Conservation (phyloP, 2,113 vertebrate species). For the Scortum barcoo region DNA sequence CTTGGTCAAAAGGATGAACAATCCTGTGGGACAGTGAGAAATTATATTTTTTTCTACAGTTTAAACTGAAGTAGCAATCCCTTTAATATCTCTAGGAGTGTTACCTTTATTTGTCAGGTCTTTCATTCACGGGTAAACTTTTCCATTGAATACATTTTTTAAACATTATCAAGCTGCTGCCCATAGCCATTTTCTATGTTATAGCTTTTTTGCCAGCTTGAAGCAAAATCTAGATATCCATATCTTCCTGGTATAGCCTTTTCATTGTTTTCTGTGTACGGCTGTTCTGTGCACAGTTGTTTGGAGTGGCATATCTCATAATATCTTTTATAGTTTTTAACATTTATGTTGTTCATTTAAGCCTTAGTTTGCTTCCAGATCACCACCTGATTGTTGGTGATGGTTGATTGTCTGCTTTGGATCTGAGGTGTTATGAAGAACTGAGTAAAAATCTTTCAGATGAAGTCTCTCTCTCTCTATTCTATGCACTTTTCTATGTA, state of each 20-base stretch:
- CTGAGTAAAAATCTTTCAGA: neutral
- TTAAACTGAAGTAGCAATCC: neutral
- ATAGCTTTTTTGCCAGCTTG: neutral
- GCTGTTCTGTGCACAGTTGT: neutral
- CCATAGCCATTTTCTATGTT: neutral
- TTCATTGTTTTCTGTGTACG: neutral
- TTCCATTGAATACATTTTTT: neutral
- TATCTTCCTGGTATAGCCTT: neutral
- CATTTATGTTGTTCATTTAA: neutral
- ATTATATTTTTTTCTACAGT: neutral
- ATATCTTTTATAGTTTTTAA: constrained; percentile 4
- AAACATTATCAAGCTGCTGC: too few species aligned
- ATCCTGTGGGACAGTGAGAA: neutral
- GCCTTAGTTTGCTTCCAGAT: neutral
- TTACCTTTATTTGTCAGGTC: neutral
- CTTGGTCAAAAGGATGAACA: neutral
- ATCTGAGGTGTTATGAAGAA: neutral
- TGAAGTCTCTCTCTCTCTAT: neutral
- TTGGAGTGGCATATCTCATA: neutral
- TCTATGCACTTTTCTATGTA: neutral
- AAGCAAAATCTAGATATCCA: neutral
- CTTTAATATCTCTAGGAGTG: neutral
- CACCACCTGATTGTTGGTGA: neutral
- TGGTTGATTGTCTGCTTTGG: neutral
- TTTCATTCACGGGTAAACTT: neutral